Percentiles rank a stretch among this genome's conserved stretches.
These are phyloP conservation scores for Mus minutoides DNA, from an alignment of 2,797 vertebrate species.

Conservation along the genomic window DNA sequence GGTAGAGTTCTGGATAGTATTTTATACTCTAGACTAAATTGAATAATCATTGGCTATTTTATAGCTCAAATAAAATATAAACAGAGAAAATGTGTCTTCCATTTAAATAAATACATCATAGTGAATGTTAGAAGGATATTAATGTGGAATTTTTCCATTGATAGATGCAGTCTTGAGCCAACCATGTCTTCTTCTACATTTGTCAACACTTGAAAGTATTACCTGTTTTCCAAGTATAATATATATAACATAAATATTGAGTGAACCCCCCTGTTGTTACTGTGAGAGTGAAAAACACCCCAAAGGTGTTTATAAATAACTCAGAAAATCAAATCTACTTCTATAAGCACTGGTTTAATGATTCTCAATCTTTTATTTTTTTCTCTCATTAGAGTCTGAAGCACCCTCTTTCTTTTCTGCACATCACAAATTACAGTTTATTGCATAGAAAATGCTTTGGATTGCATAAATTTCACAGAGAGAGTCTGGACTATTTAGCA, in stretches of 20 bases:
- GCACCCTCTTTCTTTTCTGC: neutral
- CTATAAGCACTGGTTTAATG: neutral
- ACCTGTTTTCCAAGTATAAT: constrained; percentile 5
- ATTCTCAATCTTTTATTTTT: neutral
- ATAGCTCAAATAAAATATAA: constrained; percentile 50
- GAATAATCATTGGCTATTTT: constrained; percentile 58
- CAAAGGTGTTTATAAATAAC: constrained; percentile 50
- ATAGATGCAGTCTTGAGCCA: neutral
- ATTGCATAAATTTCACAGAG: constrained; percentile 36
- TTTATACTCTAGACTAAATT: constrained; percentile 29
- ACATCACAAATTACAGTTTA: neutral
- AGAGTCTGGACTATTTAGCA: neutral
- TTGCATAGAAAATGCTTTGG: neutral
- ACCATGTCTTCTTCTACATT: neutral
- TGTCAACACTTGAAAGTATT: constrained; percentile 9
- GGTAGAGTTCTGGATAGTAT: constrained; percentile 11
- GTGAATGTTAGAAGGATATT: neutral
- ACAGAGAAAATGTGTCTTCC: constrained; percentile 3
- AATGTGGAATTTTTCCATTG: neutral
- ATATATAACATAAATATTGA: constrained; percentile 44
- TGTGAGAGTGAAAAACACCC: constrained; percentile 49
- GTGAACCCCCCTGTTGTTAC: neutral
- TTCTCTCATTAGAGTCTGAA: neutral
- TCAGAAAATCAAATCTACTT: neutral
- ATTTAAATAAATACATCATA: constrained; percentile 16